These are phyloP conservation scores for Tachina fera DNA, from an alignment of 2,888 invertebrate species.

Conservation along the genomic window DNA sequence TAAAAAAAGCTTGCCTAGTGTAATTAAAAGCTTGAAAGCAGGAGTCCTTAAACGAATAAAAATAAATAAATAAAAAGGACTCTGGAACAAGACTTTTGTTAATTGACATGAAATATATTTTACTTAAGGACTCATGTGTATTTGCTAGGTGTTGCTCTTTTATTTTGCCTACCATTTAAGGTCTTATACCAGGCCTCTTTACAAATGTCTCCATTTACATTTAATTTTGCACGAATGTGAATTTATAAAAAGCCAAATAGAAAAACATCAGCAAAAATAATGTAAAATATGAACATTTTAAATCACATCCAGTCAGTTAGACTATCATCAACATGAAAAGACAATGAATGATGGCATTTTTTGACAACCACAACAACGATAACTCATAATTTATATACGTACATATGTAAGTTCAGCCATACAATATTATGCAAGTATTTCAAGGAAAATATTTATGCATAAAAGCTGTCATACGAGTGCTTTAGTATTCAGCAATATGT, in stretches of 20 bases:
- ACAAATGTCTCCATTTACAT: not conserved
- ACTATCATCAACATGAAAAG: constrained; percentile 54
- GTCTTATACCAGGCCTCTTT: not conserved
- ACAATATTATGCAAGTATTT: constrained; percentile 8
- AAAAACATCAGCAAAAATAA: not conserved
- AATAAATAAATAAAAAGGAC: too few relatives aligned
- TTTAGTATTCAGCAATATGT: not conserved
- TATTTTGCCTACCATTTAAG: not conserved
- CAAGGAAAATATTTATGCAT: not conserved
- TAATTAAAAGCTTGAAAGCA: too few relatives aligned
- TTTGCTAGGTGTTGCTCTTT: too few relatives aligned
- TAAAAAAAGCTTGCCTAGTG: too few relatives aligned
- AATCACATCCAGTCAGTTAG: constrained; percentile 64
- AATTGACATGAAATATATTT: too few relatives aligned
- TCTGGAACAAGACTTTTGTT: too few relatives aligned
- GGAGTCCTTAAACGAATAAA: too few relatives aligned
- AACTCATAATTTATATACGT: constrained; percentile 61
- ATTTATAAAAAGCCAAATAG: not conserved
- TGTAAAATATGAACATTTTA: constrained; percentile 51
- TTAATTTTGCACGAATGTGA: too few relatives aligned
- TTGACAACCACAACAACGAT: constrained; percentile 62
- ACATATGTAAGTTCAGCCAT: not conserved
- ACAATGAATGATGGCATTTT: constrained; percentile 69
- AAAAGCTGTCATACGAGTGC: too few relatives aligned
- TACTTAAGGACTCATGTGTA: too few relatives aligned